These are phyloP conservation scores for Nesidiocoris tenuis DNA, from an alignment of 2,888 invertebrate species.

Conservation along the genomic window DNA sequence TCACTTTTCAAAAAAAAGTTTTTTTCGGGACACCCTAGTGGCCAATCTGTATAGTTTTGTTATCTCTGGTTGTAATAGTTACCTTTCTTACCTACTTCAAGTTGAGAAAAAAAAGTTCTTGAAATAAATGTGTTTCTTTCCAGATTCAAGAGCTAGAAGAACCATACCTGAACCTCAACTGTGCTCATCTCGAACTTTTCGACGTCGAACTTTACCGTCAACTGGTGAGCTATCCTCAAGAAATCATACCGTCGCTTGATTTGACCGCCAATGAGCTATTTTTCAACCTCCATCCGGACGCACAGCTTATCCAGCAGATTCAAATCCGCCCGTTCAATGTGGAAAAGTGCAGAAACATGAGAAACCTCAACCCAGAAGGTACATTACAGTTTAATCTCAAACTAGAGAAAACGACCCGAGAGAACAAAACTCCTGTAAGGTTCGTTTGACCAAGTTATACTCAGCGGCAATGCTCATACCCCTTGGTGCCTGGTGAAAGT, in stretches of 20 bases:
- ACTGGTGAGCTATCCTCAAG: slow-evolving; percentile 92
- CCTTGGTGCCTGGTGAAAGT: too few species aligned
- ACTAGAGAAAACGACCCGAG: too few species aligned
- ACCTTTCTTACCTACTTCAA: too few species aligned
- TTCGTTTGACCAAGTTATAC: too few species aligned
- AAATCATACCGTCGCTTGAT: slow-evolving; percentile 95
- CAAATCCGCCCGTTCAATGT: slow-evolving; percentile 96
- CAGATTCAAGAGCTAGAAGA: slow-evolving; percentile 86
- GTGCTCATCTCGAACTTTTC: slow-evolving; percentile 83
- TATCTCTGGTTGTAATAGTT: too few species aligned
- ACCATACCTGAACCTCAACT: slow-evolving; percentile 91
- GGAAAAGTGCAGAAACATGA: slow-evolving; percentile 86
- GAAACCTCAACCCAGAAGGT: slow-evolving; percentile 93
- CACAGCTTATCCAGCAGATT: slow-evolving; percentile 87
- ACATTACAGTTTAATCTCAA: slow-evolving; percentile 27
- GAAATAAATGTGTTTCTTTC: slow-evolving; percentile 48
- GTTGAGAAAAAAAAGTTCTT: neutral
- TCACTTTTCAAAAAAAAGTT: too few species aligned
- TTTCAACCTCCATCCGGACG: slow-evolving; percentile 86
- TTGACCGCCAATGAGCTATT: slow-evolving; percentile 97
- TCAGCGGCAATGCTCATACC: too few species aligned
- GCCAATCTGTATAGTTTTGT: too few species aligned
- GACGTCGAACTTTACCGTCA: slow-evolving; percentile 85
- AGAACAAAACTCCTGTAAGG: too few species aligned
- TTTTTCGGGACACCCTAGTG: too few species aligned